Conservation (phyloP, 1,140 invertebrate genomes). For the Idris sp. region DNA sequence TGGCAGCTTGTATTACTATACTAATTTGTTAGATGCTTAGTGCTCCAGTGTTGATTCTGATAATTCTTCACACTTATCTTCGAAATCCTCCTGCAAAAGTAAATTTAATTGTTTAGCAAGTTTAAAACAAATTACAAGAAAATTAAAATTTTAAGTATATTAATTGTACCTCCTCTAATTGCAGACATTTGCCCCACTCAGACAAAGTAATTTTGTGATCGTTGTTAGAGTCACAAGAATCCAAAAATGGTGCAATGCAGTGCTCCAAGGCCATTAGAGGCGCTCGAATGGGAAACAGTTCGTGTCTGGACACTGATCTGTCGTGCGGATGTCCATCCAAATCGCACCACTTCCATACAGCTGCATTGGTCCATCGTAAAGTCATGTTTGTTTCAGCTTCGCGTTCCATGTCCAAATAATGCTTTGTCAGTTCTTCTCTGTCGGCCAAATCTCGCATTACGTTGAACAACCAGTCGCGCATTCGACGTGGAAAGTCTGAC, state of each 20-base stretch:
- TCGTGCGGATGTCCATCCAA: conserved; percentile 93
- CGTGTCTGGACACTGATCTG: conserved; percentile 92
- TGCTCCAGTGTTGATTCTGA: conserved; percentile 68
- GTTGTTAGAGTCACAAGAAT: conserved; percentile 90
- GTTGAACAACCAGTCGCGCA: conserved; percentile 98
- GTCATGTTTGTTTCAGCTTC: conserved; percentile 92
- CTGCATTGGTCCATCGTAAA: conserved; percentile 91
- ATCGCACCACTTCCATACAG: conserved; percentile 98
- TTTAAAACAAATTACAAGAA: too few species aligned
- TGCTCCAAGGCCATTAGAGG: conserved; percentile 95
- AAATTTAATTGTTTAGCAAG: too few species aligned
- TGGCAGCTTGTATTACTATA: too few species aligned
- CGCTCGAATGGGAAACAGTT: conserved; percentile 95
- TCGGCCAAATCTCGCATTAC: conserved; percentile 96
- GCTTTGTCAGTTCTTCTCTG: conserved; percentile 88
- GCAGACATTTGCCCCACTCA: conserved; percentile 95
- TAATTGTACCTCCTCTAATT: conserved; percentile 87
- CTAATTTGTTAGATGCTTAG: conserved; percentile 12
- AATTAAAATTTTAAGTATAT: too few species aligned
- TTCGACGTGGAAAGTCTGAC: conserved; percentile 93
- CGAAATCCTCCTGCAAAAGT: conserved; percentile 80
- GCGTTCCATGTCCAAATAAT: conserved; percentile 91
- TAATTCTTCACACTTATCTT: conserved; percentile 81
- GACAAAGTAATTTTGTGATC: conserved; percentile 92
- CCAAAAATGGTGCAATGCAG: conserved; percentile 96